Conservation (phyloP, 2,113 vertebrate genomes). For the Ascaphus truei region DNA sequence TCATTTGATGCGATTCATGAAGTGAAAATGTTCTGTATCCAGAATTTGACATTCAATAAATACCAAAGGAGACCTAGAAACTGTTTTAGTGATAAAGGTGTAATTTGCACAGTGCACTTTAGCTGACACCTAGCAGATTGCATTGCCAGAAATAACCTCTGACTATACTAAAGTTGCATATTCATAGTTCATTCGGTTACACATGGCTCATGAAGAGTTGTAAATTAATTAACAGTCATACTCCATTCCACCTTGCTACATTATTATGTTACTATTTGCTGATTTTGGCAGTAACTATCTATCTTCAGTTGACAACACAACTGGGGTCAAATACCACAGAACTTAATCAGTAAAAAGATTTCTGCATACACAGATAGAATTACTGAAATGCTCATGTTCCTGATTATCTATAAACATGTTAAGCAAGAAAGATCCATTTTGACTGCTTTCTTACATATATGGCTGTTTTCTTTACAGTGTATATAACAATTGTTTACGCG, state of each 20-base stretch:
- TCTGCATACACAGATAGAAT: too few species aligned
- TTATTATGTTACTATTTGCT: neutral
- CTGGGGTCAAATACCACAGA: too few species aligned
- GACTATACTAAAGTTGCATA: neutral
- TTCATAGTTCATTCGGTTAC: neutral
- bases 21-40: constrained; percentile 20
- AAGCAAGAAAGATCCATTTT: too few species aligned
- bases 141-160: constrained; percentile 20
- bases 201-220: neutral
- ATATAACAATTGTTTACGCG: too few species aligned
- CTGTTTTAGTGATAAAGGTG: constrained; percentile 18
- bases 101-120: constrained; percentile 15
- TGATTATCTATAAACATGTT: too few species aligned
- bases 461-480: too few species aligned
- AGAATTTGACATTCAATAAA: constrained; percentile 28
- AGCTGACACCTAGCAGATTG: constrained; percentile 13
- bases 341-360: too few species aligned
- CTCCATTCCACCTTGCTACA: neutral
- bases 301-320: too few species aligned
- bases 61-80: constrained; percentile 13
- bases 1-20: constrained; percentile 22
- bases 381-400: too few species aligned
- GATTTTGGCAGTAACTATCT: too few species aligned
- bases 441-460: too few species aligned
- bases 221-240: neutral